Conservation (phyloP, 2,113 vertebrate genomes). For the Uria aalge region DNA sequence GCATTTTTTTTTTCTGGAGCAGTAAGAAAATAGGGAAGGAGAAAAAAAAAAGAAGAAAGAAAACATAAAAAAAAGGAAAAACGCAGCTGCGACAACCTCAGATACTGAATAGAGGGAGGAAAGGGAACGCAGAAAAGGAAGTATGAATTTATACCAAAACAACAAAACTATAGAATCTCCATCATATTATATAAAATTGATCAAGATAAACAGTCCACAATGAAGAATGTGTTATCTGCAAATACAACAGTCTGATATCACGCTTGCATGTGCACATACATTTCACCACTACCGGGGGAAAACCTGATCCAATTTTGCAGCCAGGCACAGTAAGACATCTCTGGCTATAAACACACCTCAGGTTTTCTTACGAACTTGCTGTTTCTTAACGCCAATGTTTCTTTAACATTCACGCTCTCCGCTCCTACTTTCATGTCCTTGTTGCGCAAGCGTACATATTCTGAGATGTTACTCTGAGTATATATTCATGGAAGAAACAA, state of each 20-base stretch:
- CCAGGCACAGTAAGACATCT: conserved; percentile 10
- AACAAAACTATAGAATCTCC: conserved; percentile 28
- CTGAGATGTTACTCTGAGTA: background rate
- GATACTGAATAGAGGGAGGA: background rate
- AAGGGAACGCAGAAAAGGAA: background rate
- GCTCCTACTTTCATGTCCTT: background rate
- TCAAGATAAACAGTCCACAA: conserved; percentile 46
- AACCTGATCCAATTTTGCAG: conserved; percentile 47
- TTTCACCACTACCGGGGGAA: conserved; percentile 39
- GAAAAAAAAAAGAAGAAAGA: background rate
- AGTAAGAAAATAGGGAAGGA: background rate
- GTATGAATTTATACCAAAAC: conserved; percentile 44
- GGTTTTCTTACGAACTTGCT: background rate
- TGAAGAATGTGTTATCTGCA: conserved; percentile 1
- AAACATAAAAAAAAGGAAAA: background rate
- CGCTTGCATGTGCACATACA: background rate
- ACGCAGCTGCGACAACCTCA: background rate
- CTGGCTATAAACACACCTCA: background rate
- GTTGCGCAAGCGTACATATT: background rate
- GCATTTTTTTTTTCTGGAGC: background rate
- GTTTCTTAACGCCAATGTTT: background rate
- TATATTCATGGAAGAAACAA: background rate
- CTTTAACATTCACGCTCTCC: background rate
- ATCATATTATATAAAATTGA: conserved; percentile 27
- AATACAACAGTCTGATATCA: background rate